A percentile compares a stretch with the other conserved stretches of the same genome.
phyloP scores from a whole-genome alignment of 2,113 vertebrate species.

The Marcusenius ussheri region DNA sequence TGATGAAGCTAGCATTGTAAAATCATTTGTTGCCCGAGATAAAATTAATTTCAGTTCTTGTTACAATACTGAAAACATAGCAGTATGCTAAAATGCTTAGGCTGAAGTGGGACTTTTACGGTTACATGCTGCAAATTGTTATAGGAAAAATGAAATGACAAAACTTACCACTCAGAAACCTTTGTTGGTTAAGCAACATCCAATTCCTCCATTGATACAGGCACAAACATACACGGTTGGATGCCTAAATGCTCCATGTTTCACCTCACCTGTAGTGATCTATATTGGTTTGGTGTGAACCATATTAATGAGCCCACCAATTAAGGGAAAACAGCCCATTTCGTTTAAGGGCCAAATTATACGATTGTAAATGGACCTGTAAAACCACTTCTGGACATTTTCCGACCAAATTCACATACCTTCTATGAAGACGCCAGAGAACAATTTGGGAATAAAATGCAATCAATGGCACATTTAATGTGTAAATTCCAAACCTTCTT shows the following conservation, averaged over 20 bases:
- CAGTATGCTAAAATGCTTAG: not conserved
- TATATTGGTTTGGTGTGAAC: not conserved
- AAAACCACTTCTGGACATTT: not conserved
- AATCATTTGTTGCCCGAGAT: not conserved
- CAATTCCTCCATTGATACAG: not conserved
- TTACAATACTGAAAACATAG: not conserved
- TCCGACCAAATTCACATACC: not conserved
- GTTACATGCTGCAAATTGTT: not conserved
- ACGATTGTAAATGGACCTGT: not conserved
- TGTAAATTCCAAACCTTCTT: not conserved
- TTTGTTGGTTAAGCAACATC: not conserved
- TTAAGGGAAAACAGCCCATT: not conserved
- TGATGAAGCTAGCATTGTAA: not conserved
- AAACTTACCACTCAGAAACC: not conserved
- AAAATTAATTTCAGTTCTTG: not conserved
- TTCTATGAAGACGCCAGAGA: not conserved
- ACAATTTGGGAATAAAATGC: not conserved
- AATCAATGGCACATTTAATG: not conserved
- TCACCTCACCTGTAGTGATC: not conserved
- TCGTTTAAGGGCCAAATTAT: not conserved
- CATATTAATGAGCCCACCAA: not conserved
- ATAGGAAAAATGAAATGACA: not conserved
- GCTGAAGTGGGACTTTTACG: not conserved
- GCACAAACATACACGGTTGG: not conserved
- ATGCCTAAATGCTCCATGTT: not conserved